A percentile compares a stretch with the other conserved stretches of the same genome.
phyloP scores from a whole-genome alignment of 2,888 invertebrate genomes.

The Morpho achilles region DNA sequence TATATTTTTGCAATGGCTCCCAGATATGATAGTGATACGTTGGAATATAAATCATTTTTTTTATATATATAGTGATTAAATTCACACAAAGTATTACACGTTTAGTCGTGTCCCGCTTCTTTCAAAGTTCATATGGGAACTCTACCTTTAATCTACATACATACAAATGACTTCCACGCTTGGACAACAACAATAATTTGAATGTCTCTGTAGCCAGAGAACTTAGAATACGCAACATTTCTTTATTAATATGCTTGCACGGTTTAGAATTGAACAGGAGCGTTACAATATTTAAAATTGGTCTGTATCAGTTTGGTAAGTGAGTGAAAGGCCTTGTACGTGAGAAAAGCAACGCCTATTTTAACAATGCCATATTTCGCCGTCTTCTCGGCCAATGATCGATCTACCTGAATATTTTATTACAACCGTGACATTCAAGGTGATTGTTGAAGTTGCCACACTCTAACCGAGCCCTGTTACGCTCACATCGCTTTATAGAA shows the following conservation, averaged over 20 bases:
- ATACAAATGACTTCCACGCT: constrained; percentile 72
- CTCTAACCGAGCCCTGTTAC: constrained; percentile 23
- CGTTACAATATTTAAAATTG: constrained; percentile 25
- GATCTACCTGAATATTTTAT: constrained; percentile 72
- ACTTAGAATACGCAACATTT: constrained; percentile 5
- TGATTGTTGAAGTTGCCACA: constrained; percentile 42
- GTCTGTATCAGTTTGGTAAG: constrained; percentile 55
- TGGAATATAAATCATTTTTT: no score
- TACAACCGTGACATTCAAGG: constrained; percentile 48
- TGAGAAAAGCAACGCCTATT: constrained; percentile 72
- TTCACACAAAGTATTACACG: no score
- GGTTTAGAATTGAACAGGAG: constrained; percentile 36
- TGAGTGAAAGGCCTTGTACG: constrained; percentile 73
- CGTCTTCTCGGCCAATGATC: constrained; percentile 67
- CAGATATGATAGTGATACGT: no score
- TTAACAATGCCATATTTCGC: constrained; percentile 73
- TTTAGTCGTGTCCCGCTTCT: not conserved
- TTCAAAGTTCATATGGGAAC: constrained; percentile 1
- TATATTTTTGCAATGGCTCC: no score
- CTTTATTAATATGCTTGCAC: constrained; percentile 30
- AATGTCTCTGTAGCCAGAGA: constrained; percentile 36
- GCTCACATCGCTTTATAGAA: constrained; percentile 18
- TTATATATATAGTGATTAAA: no score
- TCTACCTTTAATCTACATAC: constrained; percentile 60
- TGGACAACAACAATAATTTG: constrained; percentile 71